phyloP scores from a whole-genome alignment of 2,797 vertebrate genomes.

The Sebastes trivittatus region DNA sequence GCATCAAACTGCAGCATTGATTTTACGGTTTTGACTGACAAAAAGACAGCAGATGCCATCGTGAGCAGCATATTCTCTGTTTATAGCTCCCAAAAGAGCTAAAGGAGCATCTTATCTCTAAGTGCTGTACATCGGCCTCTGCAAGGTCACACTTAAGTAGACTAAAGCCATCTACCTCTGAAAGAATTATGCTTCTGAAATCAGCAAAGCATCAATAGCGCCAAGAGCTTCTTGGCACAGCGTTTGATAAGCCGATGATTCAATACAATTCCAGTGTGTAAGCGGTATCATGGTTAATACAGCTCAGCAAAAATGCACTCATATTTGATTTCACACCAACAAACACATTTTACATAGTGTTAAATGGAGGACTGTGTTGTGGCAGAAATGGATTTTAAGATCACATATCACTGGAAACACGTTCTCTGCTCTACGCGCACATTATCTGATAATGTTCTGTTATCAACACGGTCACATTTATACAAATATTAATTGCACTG shows the following conservation, averaged over 20 bases:
- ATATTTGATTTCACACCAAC: constrained; percentile 35
- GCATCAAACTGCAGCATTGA: not conserved
- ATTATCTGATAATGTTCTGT: constrained; percentile 5
- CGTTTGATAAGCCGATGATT: constrained; percentile 54
- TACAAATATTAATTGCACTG: constrained; percentile 18
- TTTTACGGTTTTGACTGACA: constrained; percentile 2
- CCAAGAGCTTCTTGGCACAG: constrained; percentile 34
- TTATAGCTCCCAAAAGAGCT: constrained; percentile 31
- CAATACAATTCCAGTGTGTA: constrained; percentile 33
- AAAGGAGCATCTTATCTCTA: constrained; percentile 32
- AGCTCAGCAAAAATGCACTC: constrained; percentile 41
- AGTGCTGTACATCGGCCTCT: constrained; percentile 32
- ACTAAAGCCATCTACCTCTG: constrained; percentile 31
- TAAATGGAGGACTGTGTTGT: constrained; percentile 3
- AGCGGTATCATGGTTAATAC: constrained; percentile 35
- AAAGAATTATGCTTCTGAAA: constrained; percentile 53
- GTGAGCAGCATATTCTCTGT: constrained; percentile 3
- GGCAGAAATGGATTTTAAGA: constrained; percentile 4
- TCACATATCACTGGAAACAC: constrained; percentile 19
- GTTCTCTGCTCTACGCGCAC: not conserved
- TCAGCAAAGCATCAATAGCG: constrained; percentile 33
- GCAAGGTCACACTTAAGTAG: constrained; percentile 47
- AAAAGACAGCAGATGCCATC: constrained; percentile 5
- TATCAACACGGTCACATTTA: constrained; percentile 17
- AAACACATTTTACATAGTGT: constrained; percentile 20